Conservation (phyloP, 2,888 invertebrate species). For the Tipula helvola region DNA sequence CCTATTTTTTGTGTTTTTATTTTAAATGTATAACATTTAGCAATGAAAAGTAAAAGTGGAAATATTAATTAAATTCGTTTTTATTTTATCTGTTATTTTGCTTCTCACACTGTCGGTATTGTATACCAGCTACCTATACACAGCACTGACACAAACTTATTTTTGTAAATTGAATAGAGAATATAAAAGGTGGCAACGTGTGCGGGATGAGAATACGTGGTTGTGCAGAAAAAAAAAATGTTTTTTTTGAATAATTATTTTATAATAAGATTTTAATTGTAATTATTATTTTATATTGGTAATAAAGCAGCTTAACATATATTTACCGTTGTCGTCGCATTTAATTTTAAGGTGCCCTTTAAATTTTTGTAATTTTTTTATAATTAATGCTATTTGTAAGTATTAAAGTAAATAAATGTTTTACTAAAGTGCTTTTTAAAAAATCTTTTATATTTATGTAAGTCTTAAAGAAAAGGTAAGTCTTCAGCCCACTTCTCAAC, state of each 20-base stretch:
- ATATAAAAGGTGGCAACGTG: background rate
- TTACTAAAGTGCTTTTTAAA: no score
- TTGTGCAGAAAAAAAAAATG: background rate
- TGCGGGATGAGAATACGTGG: background rate
- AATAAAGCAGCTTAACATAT: background rate
- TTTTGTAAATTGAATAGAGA: background rate
- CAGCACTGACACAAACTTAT: background rate
- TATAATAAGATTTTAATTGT: background rate
- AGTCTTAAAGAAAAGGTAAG: no score
- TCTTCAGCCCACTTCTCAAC: no score
- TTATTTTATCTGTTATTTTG: background rate
- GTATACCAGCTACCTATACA: no score
- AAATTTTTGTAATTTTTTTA: background rate
- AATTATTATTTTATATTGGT: background rate
- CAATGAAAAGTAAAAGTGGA: background rate
- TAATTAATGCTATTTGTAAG: background rate
- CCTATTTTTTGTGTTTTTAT: background rate
- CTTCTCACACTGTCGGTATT: no score
- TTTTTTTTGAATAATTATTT: background rate
- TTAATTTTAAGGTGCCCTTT: background rate
- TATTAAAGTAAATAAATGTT: no score
- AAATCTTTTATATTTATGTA: no score
- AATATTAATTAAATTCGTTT: background rate
- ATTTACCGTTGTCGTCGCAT: background rate
- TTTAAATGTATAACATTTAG: background rate